These are phyloP conservation scores for Taenioides sp. DNA, from an alignment of 2,797 vertebrate genomes.

Conservation along the genomic window DNA sequence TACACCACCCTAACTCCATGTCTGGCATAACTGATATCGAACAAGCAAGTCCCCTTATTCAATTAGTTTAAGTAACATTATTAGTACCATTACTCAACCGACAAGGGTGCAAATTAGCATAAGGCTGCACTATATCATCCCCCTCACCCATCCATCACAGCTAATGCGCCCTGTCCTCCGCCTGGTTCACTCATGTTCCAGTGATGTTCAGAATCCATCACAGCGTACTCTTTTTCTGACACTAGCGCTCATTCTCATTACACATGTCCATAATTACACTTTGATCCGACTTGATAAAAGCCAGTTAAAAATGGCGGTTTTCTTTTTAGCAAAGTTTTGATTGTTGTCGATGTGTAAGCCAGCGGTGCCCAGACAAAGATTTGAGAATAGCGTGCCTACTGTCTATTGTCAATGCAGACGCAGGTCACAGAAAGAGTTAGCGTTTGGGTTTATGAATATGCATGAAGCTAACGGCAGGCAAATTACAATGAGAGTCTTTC, in stretches of 20 bases:
- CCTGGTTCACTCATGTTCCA: conserved; percentile 48
- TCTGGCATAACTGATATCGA: background rate
- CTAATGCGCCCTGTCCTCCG: conserved; percentile 49
- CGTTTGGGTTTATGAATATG: conserved; percentile 61
- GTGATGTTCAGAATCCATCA: conserved; percentile 64
- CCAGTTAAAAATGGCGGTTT: conserved; percentile 41
- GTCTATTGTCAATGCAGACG: conserved; percentile 51
- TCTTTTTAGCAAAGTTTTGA: conserved; percentile 39
- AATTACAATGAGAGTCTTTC: conserved; percentile 58
- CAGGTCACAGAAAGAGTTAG: conserved; percentile 44
- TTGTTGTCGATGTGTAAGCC: conserved; percentile 38
- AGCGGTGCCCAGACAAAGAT: conserved; percentile 34
- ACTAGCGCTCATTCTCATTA: conserved; percentile 59
- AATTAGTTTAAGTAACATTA: conserved; percentile 13
- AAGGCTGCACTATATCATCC: conserved; percentile 32
- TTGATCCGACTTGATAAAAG: conserved; percentile 61
- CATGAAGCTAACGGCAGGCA: conserved; percentile 54
- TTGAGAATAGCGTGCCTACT: conserved; percentile 35
- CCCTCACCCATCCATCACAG: conserved; percentile 48
- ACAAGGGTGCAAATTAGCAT: conserved; percentile 20
- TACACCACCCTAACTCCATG: too few species aligned
- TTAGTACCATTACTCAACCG: conserved; percentile 15
- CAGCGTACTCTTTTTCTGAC: conserved; percentile 46
- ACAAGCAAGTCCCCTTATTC: background rate
- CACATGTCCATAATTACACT: conserved; percentile 53